These are phyloP conservation scores for Macquaria australasica DNA, from an alignment of 2,113 vertebrate species.

Conservation along the genomic window DNA sequence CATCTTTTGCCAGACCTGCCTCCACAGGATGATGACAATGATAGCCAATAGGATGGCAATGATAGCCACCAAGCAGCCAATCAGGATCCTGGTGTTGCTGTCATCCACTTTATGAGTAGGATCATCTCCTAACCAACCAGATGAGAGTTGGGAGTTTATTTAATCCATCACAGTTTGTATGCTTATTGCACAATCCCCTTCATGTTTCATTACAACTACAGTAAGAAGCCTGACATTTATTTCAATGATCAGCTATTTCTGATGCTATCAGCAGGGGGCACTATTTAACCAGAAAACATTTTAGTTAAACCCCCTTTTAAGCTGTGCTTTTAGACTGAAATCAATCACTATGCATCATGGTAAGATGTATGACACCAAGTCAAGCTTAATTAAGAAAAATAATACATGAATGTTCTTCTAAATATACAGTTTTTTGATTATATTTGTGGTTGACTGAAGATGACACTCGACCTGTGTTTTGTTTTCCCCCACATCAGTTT, in stretches of 20 bases:
- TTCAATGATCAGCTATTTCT: not conserved
- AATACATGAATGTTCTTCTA: not conserved
- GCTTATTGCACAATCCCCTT: not conserved
- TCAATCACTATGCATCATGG: not conserved
- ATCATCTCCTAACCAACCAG: constrained; percentile 78
- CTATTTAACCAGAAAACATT: constrained; percentile 42
- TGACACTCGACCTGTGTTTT: not conserved
- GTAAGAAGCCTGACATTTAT: not conserved
- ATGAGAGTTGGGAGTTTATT: constrained; percentile 15
- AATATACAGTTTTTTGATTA: not conserved
- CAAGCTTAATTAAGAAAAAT: not conserved
- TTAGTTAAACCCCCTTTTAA: not conserved
- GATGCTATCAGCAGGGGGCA: constrained; percentile 67
- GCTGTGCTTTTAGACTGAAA: not conserved
- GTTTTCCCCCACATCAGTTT: constrained; percentile 6
- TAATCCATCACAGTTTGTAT: not conserved
- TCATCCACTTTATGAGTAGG: constrained; percentile 96
- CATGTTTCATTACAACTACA: constrained; percentile 10
- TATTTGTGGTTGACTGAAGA: not conserved
- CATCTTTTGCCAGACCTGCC: constrained; percentile 99
- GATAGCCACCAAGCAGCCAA: constrained; percentile 96
- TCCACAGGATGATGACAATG: constrained; percentile 97
- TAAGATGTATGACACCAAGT: not conserved
- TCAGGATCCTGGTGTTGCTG: constrained; percentile 95
- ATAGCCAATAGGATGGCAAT: constrained; percentile 95